These are phyloP conservation scores for Gulo gulo DNA, from an alignment of 2,113 vertebrate genomes.

Conservation along the genomic window DNA sequence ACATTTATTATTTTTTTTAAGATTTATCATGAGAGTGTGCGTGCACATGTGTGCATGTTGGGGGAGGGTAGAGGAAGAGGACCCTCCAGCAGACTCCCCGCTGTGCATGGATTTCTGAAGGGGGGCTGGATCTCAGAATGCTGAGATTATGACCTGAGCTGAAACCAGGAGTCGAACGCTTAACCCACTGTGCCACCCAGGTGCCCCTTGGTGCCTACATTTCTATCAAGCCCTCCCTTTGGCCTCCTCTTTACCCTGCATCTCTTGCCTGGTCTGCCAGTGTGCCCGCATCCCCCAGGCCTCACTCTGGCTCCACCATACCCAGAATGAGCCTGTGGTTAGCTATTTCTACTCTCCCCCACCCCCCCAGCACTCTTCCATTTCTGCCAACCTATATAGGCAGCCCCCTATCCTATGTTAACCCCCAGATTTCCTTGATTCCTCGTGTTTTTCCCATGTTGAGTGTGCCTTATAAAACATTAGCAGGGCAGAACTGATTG, in stretches of 20 bases:
- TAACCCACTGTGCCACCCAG: background rate
- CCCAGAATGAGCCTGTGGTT: background rate
- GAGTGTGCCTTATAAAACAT: background rate
- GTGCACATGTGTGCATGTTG: rapidly evolving
- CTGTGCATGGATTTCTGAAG: background rate
- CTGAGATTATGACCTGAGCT: background rate
- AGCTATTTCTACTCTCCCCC: background rate
- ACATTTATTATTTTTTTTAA: background rate
- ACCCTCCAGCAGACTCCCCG: background rate
- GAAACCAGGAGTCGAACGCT: background rate
- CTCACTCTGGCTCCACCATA: background rate
- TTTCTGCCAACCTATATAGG: background rate
- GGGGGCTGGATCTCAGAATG: background rate
- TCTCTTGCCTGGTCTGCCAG: background rate
- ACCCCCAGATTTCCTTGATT: background rate
- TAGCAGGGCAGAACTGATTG: background rate
- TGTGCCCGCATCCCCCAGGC: background rate
- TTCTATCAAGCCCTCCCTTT: background rate
- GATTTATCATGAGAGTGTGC: background rate
- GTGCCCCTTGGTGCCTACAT: rapidly evolving
- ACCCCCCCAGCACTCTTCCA: background rate
- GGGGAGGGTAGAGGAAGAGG: background rate
- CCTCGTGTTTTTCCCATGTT: background rate
- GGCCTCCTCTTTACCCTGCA: background rate
- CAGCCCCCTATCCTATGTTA: background rate